phyloP scores from a whole-genome alignment of 1,140 invertebrate genomes.

The Myzus persicae region DNA sequence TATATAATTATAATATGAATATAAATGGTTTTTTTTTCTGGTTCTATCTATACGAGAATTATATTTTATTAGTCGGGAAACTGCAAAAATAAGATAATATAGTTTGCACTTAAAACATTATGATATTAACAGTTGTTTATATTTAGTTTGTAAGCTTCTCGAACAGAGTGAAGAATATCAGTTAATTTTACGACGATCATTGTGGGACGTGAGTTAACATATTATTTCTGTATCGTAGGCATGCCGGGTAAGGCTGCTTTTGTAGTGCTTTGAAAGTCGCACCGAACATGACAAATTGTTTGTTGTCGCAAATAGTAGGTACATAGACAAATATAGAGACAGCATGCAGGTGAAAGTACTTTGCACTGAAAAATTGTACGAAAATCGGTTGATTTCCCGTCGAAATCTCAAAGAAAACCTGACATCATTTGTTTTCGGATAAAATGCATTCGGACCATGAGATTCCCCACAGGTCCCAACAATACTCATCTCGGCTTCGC shows the following conservation, averaged over 20 bases:
- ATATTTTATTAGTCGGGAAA: not conserved
- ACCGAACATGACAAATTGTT: not conserved
- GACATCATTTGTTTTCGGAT: too few relatives aligned
- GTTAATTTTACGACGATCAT: not conserved
- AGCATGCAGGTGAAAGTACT: not conserved
- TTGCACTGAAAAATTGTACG: not conserved
- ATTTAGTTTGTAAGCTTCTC: not conserved
- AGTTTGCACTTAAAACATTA: not conserved
- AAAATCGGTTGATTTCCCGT: not conserved
- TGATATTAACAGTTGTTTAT: not conserved
- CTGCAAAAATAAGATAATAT: not conserved
- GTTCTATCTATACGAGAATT: not conserved
- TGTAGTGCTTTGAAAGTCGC: not conserved
- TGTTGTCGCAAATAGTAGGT: not conserved
- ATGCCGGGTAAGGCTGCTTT: too few relatives aligned
- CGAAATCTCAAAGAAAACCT: too few relatives aligned
- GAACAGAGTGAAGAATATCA: not conserved
- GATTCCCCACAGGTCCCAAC: not conserved
- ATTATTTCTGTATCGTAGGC: too few relatives aligned
- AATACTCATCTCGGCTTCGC: too few relatives aligned
- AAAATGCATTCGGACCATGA: not conserved
- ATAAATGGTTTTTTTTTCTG: not conserved
- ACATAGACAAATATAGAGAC: not conserved
- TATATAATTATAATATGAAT: not conserved
- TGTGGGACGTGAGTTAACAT: not conserved